Base-by-base conservation (phyloP, 2,797 vertebrate genomes). In the Lithobates sylvaticus region DNA sequence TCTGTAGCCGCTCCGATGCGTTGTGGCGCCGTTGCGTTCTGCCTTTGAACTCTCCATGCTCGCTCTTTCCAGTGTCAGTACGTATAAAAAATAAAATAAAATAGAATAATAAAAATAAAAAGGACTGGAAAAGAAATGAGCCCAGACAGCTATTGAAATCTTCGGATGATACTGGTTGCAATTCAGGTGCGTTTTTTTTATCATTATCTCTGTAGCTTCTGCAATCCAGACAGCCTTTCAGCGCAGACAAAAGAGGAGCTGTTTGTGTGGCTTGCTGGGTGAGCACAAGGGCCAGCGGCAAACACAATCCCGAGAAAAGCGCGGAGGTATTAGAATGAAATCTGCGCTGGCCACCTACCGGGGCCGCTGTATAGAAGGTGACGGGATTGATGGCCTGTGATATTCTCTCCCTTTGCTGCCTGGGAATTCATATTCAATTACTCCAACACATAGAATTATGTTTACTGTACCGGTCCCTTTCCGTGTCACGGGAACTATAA, bases 191-290 rank as follows among this genome's bases (percentile, higher is more conserved):
- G 54, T 42, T 74, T 29, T 29, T 42, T 39, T 74, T 83, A 73
- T 77, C 39, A 87, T 78, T 87, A 75, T 86, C 67, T 83, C 23
- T 36, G 42, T 78, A 73, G 42, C 39, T 47, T 26, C 80, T 78
- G 50, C 54, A 87, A 78, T 83, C 64, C 26, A 67, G 69, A 58
- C 26, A 47, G 69, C 10, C 81, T 72, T 87, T 83, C 75, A 64
- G 29, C 27, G 67, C 68, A 82, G 54, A 83, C 80, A 83, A 83
- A 65, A 74, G 71, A 67, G 5, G 26, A 61, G 15, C 27, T 67
- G 69, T 39, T 39, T 78, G 67, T 65, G 68, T 23, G 27, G 67
- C 78, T 27, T 50, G 29, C 23, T 71, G 21, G 10, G 21, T 39
- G 6, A 44, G 67, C 36, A 65, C 6, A 71, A 54, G 47, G 44